Evolutionary conservation across 2,797 vertebrate genomes (phyloP).

Genomic region (Adelosebastes latens): DNA sequence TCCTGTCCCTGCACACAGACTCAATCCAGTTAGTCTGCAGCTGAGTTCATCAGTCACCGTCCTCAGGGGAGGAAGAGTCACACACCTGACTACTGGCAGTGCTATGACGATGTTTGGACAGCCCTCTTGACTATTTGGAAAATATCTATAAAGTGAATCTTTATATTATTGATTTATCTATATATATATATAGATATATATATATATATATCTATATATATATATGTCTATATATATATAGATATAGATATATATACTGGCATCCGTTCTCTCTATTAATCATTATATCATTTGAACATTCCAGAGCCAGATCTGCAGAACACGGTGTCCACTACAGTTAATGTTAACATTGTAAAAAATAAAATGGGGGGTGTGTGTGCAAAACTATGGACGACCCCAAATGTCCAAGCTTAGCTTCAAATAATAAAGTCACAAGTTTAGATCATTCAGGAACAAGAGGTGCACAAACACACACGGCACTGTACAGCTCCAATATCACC

Average conservation of each 20-base stretch:
- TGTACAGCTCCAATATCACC: neutral
- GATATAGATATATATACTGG: no score
- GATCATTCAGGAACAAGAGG: neutral
- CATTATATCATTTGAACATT: neutral
- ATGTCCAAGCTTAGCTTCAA: neutral
- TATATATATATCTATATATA: no score
- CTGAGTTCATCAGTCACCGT: neutral
- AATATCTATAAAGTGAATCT: neutral
- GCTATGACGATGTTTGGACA: neutral
- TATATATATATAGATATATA: no score
- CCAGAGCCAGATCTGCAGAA: neutral
- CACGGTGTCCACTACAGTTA: neutral
- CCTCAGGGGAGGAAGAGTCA: neutral
- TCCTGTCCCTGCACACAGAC: slow-evolving; percentile 29
- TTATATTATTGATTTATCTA: no score
- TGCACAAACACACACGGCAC: neutral
- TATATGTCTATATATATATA: no score
- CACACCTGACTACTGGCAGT: neutral
- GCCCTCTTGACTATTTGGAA: neutral
- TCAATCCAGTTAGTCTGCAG: slow-evolving; percentile 39
- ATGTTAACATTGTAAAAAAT: neutral
- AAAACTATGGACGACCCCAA: no score
- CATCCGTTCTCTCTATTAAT: no score
- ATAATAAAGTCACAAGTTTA: neutral
- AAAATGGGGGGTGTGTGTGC: neutral